Evolutionary conservation across 2,888 invertebrate species (phyloP), one percentile per base, ranked within the genome.

Genomic region (Leucophenga montana): DNA sequence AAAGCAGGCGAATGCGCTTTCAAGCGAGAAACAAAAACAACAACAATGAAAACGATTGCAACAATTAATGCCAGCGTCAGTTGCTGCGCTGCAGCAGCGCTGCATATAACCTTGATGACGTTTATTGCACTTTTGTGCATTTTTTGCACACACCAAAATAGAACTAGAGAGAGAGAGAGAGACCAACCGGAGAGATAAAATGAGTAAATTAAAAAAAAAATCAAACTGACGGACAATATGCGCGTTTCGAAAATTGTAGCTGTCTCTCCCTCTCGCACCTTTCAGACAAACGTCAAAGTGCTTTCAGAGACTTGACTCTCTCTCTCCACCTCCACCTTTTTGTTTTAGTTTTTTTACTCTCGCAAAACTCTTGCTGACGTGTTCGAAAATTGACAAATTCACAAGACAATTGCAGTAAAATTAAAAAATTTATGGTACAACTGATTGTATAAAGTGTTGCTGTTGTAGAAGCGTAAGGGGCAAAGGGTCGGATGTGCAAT

Each of bases 41-140:
- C 54, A 18, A 62, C 54, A 50, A 14, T 31, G 31, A 56, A 22
- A 16, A 53, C 57, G 46, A 57, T 39, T 31, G 20, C 66, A 66
- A 54, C 57, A 66, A 50, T 11, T 56, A 57, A 64, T 11, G 39
- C 46, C 57, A 57, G 27, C 50, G 8, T 57, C 61, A 68, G 57
- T 48, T 31, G 61, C 61, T 33, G 16, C 13, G 59, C 27, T 46
- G 20, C 72, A 72, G 75, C 75, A 73, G 69, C 69, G 74, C 71
- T 73, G 73, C 73, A 72, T 74, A 75, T 85, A 85, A 85, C 86
- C 85, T 85, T 86, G 86, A 84, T 85, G 86, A 85, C 85, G 86
- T 85, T 85, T 86, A 86, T 85, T 85, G 86, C 86, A 85, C 84
- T 85, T 84, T 84, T 79, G 75, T 76, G 80, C 76, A 77, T 68